Percentiles rank a stretch among this genome's conserved stretches.
Evolutionary conservation across 2,113 vertebrate genomes (phyloP).

Genomic region (Brienomyrus brachyistius): DNA sequence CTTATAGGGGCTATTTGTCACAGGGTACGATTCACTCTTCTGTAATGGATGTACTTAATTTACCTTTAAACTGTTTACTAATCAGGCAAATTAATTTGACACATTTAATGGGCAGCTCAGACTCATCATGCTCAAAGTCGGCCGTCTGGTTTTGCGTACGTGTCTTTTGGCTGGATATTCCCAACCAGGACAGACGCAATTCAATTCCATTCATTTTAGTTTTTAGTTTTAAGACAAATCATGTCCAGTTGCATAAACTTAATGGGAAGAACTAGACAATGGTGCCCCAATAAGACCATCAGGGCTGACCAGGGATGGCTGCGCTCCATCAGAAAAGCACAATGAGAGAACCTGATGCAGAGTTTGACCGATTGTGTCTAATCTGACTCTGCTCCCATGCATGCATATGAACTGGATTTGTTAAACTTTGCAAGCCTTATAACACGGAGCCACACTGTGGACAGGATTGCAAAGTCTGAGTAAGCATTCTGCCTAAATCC

Average conservation of each 20-base stretch:
- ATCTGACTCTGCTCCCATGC: background rate
- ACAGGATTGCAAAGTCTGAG: background rate
- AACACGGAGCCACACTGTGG: background rate
- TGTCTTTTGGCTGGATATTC: background rate
- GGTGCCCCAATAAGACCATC: background rate
- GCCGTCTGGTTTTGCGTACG: background rate
- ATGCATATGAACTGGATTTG: slow-evolving; percentile 17
- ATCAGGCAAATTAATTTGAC: slow-evolving; percentile 15
- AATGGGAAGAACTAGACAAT: background rate
- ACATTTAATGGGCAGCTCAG: slow-evolving; percentile 15
- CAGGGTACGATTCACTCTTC: background rate
- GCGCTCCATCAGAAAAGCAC: background rate
- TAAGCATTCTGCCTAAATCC: background rate
- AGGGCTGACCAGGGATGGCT: background rate
- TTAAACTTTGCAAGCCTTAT: background rate
- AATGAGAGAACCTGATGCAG: background rate
- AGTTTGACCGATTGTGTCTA: background rate
- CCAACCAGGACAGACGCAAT: background rate
- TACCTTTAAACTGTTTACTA: slow-evolving; percentile 30
- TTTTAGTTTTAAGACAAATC: background rate
- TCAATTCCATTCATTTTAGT: background rate
- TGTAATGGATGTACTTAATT: slow-evolving; percentile 34
- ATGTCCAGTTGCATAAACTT: background rate
- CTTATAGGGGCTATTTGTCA: slow-evolving; percentile 17
- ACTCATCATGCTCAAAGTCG: slow-evolving; percentile 1